These are phyloP conservation scores for Leptosomus discolor DNA, from an alignment of 2,113 vertebrate species.

Conservation along the genomic window DNA sequence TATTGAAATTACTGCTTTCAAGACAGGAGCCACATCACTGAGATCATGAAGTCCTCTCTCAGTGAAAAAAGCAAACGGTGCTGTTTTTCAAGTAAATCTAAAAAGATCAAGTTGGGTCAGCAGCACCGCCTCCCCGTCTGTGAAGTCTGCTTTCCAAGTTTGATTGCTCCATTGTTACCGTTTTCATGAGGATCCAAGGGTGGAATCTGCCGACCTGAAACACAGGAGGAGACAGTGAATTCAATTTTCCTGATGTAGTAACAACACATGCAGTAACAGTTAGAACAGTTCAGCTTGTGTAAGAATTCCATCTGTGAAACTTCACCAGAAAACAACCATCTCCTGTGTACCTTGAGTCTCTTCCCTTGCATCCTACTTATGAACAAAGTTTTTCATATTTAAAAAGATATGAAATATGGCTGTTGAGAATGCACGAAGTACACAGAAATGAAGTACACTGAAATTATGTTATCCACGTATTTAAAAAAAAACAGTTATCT, in stretches of 20 bases:
- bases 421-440: not conserved
- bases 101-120: constrained; percentile 68
- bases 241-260: not conserved
- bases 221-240: not conserved
- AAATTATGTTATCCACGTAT: not conserved
- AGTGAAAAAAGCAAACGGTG: not conserved
- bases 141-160: constrained; percentile 78
- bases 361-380: not conserved
- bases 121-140: constrained; percentile 84
- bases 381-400: not conserved
- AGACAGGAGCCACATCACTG: not conserved
- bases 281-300: not conserved
- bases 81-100: constrained; percentile 49
- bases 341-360: not conserved
- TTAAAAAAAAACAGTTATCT: not conserved
- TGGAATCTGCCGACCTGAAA: constrained; percentile 91
- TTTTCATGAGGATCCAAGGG: constrained; percentile 88
- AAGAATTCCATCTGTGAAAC: not conserved
- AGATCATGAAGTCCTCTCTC: constrained; percentile 12
- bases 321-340: not conserved
- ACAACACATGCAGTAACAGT: not conserved
- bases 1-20: not conserved
- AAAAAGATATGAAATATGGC: not conserved
- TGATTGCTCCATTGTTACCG: constrained; percentile 86
- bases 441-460: not conserved